Conservation (phyloP, 1,140 invertebrate genomes). For the Lysiphlebus fabarum region DNA sequence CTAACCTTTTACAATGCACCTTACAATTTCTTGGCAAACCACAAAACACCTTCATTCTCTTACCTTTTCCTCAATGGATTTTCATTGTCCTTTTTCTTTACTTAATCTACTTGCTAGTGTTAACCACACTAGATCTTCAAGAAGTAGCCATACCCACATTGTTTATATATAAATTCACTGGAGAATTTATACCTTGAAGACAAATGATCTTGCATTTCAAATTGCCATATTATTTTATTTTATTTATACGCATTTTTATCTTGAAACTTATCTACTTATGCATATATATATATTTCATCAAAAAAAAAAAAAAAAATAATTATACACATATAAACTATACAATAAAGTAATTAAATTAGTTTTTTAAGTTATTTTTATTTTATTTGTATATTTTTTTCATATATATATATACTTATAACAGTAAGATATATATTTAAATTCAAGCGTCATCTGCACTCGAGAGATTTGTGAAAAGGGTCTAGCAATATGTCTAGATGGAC, state of each 20-base stretch:
- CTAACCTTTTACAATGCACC: conserved; percentile 16
- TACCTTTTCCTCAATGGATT: conserved; percentile 12
- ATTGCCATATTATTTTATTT: too few species aligned
- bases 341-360: too few species aligned
- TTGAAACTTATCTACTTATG: too few species aligned
- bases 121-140: conserved; percentile 11
- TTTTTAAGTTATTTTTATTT: too few species aligned
- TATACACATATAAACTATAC: too few species aligned
- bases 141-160: background rate
- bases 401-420: too few species aligned
- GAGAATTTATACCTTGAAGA: conserved; percentile 8
- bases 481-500: background rate
- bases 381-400: too few species aligned
- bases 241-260: too few species aligned
- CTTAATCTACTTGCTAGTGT: conserved; percentile 1
- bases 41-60: conserved; percentile 12
- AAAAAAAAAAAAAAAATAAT: too few species aligned
- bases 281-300: too few species aligned
- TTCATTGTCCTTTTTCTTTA: background rate
- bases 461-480: background rate
- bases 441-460: background rate
- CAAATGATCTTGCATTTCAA: conserved; percentile 14
- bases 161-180: conserved; percentile 4
- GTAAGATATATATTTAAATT: background rate
- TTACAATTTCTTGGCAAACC: conserved; percentile 14